Percentiles rank a stretch among this genome's conserved stretches.
Evolutionary conservation across 37 sponge, comb jelly and placozoan species (phyloP).

Genomic region (Halisarca cf. caerulea): DNA sequence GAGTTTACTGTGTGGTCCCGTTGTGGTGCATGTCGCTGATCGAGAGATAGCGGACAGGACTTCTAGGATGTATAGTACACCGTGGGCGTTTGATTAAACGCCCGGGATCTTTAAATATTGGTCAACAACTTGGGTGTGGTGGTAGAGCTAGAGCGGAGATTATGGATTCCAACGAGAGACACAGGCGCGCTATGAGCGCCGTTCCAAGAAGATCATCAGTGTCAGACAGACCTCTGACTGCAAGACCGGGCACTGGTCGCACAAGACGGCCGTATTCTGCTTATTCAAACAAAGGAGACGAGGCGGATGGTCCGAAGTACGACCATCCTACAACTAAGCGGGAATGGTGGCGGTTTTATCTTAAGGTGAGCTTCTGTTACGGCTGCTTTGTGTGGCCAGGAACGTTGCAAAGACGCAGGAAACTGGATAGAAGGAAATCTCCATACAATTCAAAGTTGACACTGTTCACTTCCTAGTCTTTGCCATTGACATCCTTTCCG

Average conservation of each 20-base stretch:
- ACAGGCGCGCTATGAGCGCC: slow-evolving; percentile 57
- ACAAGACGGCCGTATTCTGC: slow-evolving; percentile 75
- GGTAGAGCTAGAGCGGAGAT: not conserved
- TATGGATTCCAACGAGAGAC: slow-evolving; percentile 17
- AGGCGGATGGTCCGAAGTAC: slow-evolving; percentile 50
- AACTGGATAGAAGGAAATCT: no score
- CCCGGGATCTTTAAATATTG: not conserved
- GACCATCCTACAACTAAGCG: slow-evolving; percentile 61
- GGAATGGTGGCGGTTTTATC: slow-evolving; percentile 87
- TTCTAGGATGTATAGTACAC: not conserved
- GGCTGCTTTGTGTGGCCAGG: no score
- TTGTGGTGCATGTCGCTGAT: no score
- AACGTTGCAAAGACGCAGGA: no score
- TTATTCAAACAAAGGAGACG: slow-evolving; percentile 58
- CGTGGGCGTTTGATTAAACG: no score
- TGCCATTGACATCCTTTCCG: no score
- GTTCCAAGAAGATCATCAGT: slow-evolving; percentile 19
- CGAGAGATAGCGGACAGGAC: not conserved
- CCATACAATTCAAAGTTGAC: no score
- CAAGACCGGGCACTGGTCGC: slow-evolving; percentile 13
- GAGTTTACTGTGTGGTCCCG: no score
- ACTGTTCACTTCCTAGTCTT: no score
- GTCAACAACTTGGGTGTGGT: slow-evolving; percentile 1
- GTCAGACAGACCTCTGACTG: slow-evolving; percentile 23
- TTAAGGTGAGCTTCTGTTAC: slow-evolving; percentile 61